Evolutionary conservation across 2,797 vertebrate genomes (phyloP), one percentile per base, ranked within the genome.

Genomic region (Anguilla anguilla): DNA sequence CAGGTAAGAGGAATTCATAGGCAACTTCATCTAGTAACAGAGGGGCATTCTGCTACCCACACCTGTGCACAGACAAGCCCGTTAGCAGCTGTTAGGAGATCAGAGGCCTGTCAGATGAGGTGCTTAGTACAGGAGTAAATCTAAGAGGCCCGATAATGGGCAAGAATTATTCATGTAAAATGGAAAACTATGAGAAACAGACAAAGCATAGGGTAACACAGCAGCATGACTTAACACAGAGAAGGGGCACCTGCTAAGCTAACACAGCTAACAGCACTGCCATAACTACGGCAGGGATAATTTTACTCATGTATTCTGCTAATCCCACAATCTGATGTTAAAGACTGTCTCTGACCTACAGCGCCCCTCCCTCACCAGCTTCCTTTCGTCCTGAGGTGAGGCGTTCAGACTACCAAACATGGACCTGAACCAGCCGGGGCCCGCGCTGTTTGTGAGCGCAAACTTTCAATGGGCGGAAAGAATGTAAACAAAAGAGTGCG

Each of bases 1-100:
- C 74, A 87, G 92, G 93, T 93, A 86, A 94, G 89, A 91, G 85
- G 84, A 81, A 77, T 89, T 83, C 49, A 53, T 22, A 81, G 88
- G 87, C 86, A 91, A 90, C 85, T 43, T 61, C 4, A 85, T 39
- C 53, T 11, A 85, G 43, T 85, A 35, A 31, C 28, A 57, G 83
- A 64, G 53, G 11, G 19, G 55, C 83, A 61, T 59, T 61, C 11
- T 85, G 13, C 15, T 6, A 2, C 6, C 53, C n/a, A 28, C n/a
- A 61, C 83, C 55, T 31, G 28, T 15, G 25, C 2, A 35, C 15
- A 55, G n/a, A 83, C 82, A 28, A 83, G 35, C 39, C 46, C 46
- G n/a, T 55, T 46, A 79, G 13, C 11, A 0, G 74, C 74, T 31
- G 6, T 72, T 28, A 72, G 67, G n/a, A 72, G n/a, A 72, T n/a